Evolutionary conservation across 2,888 invertebrate species (phyloP), one percentile per base, ranked within the genome.

Genomic region (Dinocampus coccinellae): DNA sequence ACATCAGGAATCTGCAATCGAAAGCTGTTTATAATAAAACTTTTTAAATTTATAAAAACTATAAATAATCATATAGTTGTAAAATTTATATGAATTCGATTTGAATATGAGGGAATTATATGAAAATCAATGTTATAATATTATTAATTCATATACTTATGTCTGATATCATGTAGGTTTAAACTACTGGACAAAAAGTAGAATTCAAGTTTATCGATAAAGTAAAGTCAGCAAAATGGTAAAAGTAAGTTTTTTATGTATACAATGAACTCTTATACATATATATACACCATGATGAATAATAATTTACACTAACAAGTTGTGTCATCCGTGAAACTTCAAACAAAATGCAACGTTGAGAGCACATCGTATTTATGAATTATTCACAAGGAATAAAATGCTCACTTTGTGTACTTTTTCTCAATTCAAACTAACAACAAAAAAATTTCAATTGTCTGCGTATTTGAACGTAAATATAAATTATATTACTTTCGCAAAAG

Each of bases 331-430:
- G 26, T n/a, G 16, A 60, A 33, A 33, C 60, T 10, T 20, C 60
- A 60, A 60, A 60, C n/a, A 33, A 20, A 34, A 13, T 13, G 16
- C 26, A 33, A 11, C 29, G 52, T 52, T 20, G 52, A 64, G 33
- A 52, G 33, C 52, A 47, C 26, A 16, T 64, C 47, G n/a, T 9
- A 64, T 64, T 64, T 64, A 64, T 64, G 52, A 53, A 64, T 64
- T 64, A 64, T 64, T 64, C 64, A 64, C n/a, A 47, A 7, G 2
- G 26, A 26, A 47, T 29, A 52, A 47, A 29, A 52, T 64, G 16
- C 52, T 53, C 52, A 29, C 33, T 47, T 64, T 52, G 20, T 64
- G 52, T 29, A 53, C 16, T 13, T 20, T 47, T 52, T 52, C 47
- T 33, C 26, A 64, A 52, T 29, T 52, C 33, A 29, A 52, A 52